Percentiles rank a stretch among this genome's conserved stretches.
Evolutionary conservation across 2,797 vertebrate genomes (phyloP).

Genomic region (Sarcophilus harrisii): DNA sequence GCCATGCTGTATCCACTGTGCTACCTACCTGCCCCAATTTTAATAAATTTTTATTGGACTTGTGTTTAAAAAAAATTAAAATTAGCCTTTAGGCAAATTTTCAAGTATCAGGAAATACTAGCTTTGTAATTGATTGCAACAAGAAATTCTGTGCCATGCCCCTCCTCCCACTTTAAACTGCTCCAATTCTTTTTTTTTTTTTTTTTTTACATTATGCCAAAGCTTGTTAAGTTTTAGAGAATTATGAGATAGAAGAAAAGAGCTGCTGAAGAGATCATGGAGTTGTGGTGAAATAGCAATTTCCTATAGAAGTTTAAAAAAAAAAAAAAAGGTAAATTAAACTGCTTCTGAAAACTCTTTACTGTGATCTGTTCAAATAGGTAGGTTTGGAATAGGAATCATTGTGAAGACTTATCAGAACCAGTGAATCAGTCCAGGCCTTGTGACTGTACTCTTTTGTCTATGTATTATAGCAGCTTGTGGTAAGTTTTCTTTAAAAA

Average conservation of each 20-base stretch:
- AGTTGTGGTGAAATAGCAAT: background rate
- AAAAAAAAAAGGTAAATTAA: background rate
- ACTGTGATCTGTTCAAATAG: background rate
- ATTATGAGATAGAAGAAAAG: constrained; percentile 41
- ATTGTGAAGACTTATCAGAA: constrained; percentile 17
- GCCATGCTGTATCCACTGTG: too few species aligned
- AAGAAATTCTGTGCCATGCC: constrained; percentile 35
- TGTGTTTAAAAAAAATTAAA: background rate
- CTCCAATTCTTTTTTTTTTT: background rate
- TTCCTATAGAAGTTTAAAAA: background rate
- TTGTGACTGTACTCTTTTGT: constrained; percentile 33
- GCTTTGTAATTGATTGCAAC: constrained; percentile 66
- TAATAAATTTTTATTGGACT: background rate
- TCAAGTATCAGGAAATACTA: constrained; percentile 35
- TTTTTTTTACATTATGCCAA: background rate
- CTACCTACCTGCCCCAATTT: background rate
- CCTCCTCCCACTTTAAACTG: background rate
- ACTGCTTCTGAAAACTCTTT: constrained; percentile 25
- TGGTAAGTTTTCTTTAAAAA: constrained; percentile 63
- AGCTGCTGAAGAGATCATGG: constrained; percentile 26
- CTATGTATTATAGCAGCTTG: constrained; percentile 9
- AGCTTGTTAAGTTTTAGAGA: constrained; percentile 20
- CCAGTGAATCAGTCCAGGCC: constrained; percentile 18
- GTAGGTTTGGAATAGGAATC: background rate
- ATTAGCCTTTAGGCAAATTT: constrained; percentile 21